A percentile compares a stretch with the other conserved stretches of the same genome.
Conservation (phyloP, 2,888 invertebrate species). For the Malachius bipustulatus region DNA sequence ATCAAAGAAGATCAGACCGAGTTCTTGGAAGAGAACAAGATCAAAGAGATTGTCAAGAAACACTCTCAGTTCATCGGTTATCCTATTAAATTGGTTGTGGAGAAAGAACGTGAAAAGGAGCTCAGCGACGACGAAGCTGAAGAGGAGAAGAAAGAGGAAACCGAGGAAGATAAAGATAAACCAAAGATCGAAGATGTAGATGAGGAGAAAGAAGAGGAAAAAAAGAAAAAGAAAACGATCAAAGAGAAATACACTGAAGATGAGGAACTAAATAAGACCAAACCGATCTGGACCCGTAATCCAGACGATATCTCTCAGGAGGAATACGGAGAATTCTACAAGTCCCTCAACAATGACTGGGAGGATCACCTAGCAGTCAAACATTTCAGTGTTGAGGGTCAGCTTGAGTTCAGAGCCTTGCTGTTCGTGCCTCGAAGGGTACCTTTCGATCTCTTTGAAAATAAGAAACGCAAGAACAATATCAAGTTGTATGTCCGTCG, state of each 20-base stretch:
- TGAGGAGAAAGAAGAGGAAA: conserved; percentile 45
- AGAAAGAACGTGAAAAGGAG: conserved; percentile 96
- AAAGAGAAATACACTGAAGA: conserved; percentile 97
- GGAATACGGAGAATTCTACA: conserved; percentile 97
- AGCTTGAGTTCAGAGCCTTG: conserved; percentile 87
- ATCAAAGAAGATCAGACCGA: conserved; percentile 88
- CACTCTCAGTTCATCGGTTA: conserved; percentile 95
- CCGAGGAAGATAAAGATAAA: conserved; percentile 58
- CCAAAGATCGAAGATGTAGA: conserved; percentile 49
- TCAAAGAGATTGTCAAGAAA: conserved; percentile 97
- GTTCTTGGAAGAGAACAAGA: conserved; percentile 67
- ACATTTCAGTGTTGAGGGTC: conserved; percentile 89
- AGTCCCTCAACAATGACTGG: conserved; percentile 95
- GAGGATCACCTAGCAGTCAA: conserved; percentile 95
- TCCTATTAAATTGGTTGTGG: conserved; percentile 88
- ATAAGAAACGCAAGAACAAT: conserved; percentile 96
- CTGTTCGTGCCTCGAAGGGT: conserved; percentile 86
- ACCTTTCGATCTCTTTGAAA: conserved; percentile 97
- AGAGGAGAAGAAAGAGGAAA: conserved; percentile 56
- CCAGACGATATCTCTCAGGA: conserved; percentile 93
- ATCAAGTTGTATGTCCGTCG: conserved; percentile 95
- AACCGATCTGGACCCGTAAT: conserved; percentile 95
- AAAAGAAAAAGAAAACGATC: conserved; percentile 85
- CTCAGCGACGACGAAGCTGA: conserved; percentile 87
- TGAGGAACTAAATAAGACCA: conserved; percentile 96